A percentile compares a stretch with the other conserved stretches of the same genome.
These are phyloP conservation scores for Carabus problematicus DNA, from an alignment of 2,888 invertebrate species.

Conservation along the genomic window DNA sequence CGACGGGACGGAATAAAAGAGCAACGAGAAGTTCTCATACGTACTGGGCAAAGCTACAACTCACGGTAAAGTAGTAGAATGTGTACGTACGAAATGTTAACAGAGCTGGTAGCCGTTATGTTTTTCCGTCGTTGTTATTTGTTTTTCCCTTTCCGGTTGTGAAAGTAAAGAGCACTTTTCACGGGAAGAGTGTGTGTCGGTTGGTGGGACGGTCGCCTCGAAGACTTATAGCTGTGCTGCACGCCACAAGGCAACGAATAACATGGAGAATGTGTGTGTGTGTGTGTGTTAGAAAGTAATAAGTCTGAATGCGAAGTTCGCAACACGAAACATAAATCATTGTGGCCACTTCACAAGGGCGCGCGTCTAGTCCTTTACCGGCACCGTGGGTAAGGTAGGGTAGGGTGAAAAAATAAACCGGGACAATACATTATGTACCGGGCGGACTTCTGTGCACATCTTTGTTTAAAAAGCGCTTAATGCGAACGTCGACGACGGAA, in stretches of 20 bases:
- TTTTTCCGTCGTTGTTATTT: conserved; percentile 10
- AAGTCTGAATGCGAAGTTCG: conserved; percentile 48
- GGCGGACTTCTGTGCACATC: conserved; percentile 24
- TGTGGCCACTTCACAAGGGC: conserved; percentile 20
- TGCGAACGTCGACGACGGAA: conserved; percentile 19
- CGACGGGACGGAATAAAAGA: too few species aligned
- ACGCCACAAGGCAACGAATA: conserved; percentile 19
- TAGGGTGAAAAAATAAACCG: conserved; percentile 11
- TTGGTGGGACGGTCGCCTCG: conserved; percentile 15
- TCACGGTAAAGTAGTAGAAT: neutral
- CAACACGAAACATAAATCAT: conserved; percentile 33
- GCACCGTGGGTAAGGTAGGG: neutral
- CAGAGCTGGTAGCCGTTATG: neutral
- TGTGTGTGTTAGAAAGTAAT: conserved; percentile 52
- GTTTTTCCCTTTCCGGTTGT: conserved; percentile 20
- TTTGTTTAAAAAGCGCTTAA: conserved; percentile 29
- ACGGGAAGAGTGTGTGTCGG: conserved; percentile 18
- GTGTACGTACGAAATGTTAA: neutral
- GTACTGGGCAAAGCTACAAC: too few species aligned
- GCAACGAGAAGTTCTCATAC: too few species aligned
- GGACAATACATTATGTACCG: conserved; percentile 29
- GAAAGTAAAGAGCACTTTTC: conserved; percentile 24
- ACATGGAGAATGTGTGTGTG: conserved; percentile 48
- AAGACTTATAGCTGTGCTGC: conserved; percentile 26
- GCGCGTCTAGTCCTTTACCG: neutral